Evolutionary conservation across 2,797 vertebrate species (phyloP).

Genomic region (Tinamus major): DNA sequence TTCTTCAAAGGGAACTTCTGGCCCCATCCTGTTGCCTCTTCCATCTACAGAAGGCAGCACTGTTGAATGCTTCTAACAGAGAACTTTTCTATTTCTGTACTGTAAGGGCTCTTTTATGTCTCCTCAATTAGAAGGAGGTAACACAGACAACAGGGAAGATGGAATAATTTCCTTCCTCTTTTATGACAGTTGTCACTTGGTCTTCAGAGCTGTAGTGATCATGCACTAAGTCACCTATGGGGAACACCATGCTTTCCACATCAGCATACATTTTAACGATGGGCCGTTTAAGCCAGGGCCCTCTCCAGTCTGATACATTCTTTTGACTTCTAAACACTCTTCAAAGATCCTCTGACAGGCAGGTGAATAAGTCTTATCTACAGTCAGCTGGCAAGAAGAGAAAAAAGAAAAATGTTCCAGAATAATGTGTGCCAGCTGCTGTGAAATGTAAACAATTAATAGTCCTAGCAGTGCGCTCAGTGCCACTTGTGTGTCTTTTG

Average conservation of each 20-base stretch:
- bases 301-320: not conserved
- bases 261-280: not conserved
- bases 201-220: not conserved
- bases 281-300: not conserved
- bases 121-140: slow-evolving; percentile 5
- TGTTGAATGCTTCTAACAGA: not conserved
- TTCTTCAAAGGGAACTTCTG: not conserved
- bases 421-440: slow-evolving; percentile 42
- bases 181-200: slow-evolving; percentile 1
- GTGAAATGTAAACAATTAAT: slow-evolving; percentile 37
- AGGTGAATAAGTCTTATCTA: slow-evolving; percentile 57
- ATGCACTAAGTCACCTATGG: not conserved
- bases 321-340: slow-evolving; percentile 8
- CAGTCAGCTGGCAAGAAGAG: not conserved
- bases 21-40: not conserved
- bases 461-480: not conserved
- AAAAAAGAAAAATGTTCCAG: not conserved
- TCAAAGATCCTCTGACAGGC: not conserved
- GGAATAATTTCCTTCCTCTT: slow-evolving; percentile 25
- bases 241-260: not conserved
- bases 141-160: not conserved
- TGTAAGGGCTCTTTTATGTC: not conserved
- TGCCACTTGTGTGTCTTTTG: slow-evolving; percentile 9
- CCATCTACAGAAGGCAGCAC: not conserved
- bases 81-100: not conserved